Evolutionary conservation across 1,140 invertebrate genomes (phyloP).

Genomic region (Drosophila suzukii): DNA sequence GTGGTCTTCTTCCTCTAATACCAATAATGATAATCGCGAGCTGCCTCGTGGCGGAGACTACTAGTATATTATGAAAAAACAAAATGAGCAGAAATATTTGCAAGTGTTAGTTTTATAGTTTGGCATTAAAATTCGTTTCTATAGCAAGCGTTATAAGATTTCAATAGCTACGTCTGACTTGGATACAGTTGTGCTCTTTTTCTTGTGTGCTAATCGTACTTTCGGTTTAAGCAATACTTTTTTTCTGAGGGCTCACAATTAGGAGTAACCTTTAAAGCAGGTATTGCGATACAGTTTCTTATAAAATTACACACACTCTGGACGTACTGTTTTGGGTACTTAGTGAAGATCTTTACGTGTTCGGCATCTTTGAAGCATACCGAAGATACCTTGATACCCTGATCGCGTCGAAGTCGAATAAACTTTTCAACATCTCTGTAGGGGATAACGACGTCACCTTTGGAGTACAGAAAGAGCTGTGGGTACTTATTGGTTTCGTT

Average conservation of each 20-base stretch:
- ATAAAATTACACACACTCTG: constrained; percentile 87
- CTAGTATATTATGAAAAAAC: too few species aligned
- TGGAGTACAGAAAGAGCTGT: constrained; percentile 91
- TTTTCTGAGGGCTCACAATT: constrained; percentile 8
- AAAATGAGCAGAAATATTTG: too few species aligned
- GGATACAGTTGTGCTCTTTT: background rate
- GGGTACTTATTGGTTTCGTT: constrained; percentile 86
- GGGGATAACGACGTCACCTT: constrained; percentile 87
- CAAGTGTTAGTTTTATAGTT: too few species aligned
- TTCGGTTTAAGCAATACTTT: constrained; percentile 27
- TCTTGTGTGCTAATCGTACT: constrained; percentile 44
- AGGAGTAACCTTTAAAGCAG: constrained; percentile 19
- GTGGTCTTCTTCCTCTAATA: too few species aligned
- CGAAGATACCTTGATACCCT: constrained; percentile 87
- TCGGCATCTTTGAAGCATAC: constrained; percentile 88
- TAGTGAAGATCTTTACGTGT: constrained; percentile 89
- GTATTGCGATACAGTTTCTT: constrained; percentile 85
- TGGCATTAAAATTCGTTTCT: too few species aligned
- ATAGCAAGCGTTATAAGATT: too few species aligned
- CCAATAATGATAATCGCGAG: too few species aligned
- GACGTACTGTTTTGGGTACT: constrained; percentile 87
- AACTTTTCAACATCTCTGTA: constrained; percentile 88
- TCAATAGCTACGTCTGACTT: too few species aligned
- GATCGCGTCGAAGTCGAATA: constrained; percentile 85
- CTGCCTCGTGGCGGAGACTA: too few species aligned